Evolutionary conservation across 2,888 invertebrate species (phyloP), one percentile per base, ranked within the genome.

Genomic region (Beris morrisii): DNA sequence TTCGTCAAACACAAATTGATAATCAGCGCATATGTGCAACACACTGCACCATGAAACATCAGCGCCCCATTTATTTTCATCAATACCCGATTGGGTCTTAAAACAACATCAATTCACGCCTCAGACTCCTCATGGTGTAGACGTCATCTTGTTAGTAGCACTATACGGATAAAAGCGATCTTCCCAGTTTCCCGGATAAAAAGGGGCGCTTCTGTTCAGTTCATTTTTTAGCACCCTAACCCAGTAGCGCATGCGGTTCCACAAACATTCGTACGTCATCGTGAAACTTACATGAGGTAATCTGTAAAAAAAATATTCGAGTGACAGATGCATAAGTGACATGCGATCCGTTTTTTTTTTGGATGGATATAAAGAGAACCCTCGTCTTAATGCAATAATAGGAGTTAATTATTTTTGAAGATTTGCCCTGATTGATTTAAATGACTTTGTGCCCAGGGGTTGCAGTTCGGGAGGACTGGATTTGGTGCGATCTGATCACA

Each of bases 351-450:
- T 38, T 61, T 61, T 38, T 61, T 61, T 61, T 50, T 50, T 52
- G 38, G 22, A 22, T 22, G 22, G 22, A 50, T 22, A 31, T 9
- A 38, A 61, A 43, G 11, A n/a, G 38, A 32, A 32, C 31, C n/a
- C 43, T 22, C 9, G 30, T 43, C 22, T 38, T 22, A 22, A 59
- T 31, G 58, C 30, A 50, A 56, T 67, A 67, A 65, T 59, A 55
- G 65, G 28, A 65, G 58, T 54, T 67, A 65, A 67, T 67, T 67
- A 67, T 63, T 63, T 65, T 57, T 58, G n/a, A 43, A 56, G 64
- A 65, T 65, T 48, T 65, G 38, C 64, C 32, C 32, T 65, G 64
- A 64, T 64, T 55, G 64, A 55, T 31, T 46, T 46, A 48, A 56
- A 46, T 45, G 48, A 55, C 56, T 9, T 38, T 38, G 38, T 5